Conservation (phyloP, 2,113 vertebrate genomes). For the Eira barbara region DNA sequence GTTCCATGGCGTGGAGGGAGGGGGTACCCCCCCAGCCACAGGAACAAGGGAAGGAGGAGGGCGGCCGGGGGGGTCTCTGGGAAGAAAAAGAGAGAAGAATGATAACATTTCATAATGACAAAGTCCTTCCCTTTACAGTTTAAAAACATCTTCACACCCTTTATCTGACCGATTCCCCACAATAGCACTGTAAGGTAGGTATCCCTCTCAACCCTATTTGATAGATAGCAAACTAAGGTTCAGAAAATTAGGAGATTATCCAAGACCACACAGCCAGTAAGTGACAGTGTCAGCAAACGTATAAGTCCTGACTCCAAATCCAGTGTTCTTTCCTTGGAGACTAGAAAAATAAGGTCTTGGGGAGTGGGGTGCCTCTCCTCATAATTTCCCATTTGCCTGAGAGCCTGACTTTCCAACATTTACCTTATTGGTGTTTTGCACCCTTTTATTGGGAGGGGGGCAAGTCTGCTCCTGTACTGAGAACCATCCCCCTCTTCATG, state of each 20-base stretch:
- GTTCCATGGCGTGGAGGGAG: slow-evolving; percentile 66
- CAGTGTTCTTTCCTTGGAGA: neutral
- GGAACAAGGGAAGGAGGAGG: slow-evolving; percentile 56
- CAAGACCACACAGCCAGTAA: neutral
- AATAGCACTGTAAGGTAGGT: neutral
- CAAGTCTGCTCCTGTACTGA: neutral
- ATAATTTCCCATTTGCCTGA: neutral
- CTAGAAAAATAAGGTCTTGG: neutral
- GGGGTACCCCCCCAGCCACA: slow-evolving; percentile 64
- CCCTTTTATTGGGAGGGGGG: neutral
- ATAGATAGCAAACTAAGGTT: neutral
- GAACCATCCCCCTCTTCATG: neutral
- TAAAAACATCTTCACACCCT: neutral
- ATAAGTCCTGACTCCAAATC: neutral
- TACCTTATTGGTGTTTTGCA: neutral
- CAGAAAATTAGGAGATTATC: neutral
- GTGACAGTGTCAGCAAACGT: neutral
- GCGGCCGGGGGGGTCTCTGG: slow-evolving; percentile 75
- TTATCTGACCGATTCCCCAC: neutral
- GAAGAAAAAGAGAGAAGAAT: slow-evolving; percentile 32
- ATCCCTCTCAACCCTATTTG: neutral
- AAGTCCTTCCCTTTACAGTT: neutral
- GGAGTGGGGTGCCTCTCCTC: neutral
- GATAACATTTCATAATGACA: slow-evolving; percentile 18
- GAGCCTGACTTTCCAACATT: slow-evolving; percentile 2